A percentile compares a stretch with the other conserved stretches of the same genome.
Conservation (phyloP, 2,113 vertebrate species). For the Forbesichthys agassizii region DNA sequence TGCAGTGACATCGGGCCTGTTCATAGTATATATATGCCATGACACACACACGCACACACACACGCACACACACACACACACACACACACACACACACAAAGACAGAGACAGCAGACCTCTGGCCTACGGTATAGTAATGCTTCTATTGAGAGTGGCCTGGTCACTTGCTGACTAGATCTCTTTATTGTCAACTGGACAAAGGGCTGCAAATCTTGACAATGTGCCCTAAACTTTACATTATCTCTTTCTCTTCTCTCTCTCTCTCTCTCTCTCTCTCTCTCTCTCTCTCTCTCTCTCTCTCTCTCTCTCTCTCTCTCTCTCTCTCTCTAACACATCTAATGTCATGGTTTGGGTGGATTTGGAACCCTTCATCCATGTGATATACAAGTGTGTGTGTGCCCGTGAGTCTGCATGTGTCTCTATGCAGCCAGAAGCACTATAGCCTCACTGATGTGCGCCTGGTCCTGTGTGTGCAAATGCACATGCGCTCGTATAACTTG, state of each 20-base stretch:
- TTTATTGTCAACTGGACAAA: slow-evolving; percentile 77
- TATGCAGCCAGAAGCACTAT: too few relatives aligned
- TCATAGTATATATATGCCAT: slow-evolving; percentile 14
- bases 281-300: slow-evolving; percentile 1
- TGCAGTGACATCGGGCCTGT: slow-evolving; percentile 31
- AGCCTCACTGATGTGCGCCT: too few relatives aligned
- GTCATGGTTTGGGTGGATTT: slow-evolving; percentile 1
- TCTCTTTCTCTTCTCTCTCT: slow-evolving; percentile 45
- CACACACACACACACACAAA: too few relatives aligned
- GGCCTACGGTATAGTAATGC: slow-evolving; percentile 76
- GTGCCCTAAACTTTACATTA: slow-evolving; percentile 27
- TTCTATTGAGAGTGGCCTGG: slow-evolving; percentile 71
- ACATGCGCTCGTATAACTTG: not conserved
- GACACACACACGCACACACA: slow-evolving; percentile 29
- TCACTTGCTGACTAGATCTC: slow-evolving; percentile 73
- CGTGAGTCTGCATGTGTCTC: too few relatives aligned
- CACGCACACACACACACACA: too few relatives aligned
- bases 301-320: too few relatives aligned
- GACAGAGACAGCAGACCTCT: slow-evolving; percentile 36
- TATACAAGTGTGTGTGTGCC: not conserved
- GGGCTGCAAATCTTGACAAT: slow-evolving; percentile 66
- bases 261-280: slow-evolving; percentile 42
- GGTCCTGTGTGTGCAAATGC: too few relatives aligned
- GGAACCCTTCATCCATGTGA: not conserved
- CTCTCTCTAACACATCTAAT: not conserved